Evolutionary conservation across 2,888 invertebrate species (phyloP), one percentile per base, ranked within the genome.

Genomic region (Bhutanitis thaidina): DNA sequence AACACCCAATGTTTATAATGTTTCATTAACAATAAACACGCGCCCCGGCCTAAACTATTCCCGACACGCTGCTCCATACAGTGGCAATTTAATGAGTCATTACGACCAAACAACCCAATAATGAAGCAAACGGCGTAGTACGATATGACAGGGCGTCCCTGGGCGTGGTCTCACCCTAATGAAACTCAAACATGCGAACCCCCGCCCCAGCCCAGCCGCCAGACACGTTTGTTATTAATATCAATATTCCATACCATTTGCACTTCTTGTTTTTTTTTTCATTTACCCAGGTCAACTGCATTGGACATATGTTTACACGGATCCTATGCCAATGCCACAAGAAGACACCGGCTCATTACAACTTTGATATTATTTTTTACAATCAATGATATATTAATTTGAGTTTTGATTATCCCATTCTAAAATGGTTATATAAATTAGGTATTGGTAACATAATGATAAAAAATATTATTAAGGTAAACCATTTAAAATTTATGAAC

Each of bases 181-280:
- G 84, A 82, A 82, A 78, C 69, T 57, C 72, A 80, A 82, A 84
- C 88, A 88, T 83, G 88, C 87, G 58, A 81, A 61, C 74, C 79
- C 53, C 67, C 75, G 62, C 77, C 78, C 75, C 39, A 52, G 54
- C 78, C 75, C 39, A 52, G 54, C 54, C 60, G 58, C 49, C 55
- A 12, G 32, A 34, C 12, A 55, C 51, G 46, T 41, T 47, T 51
- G 58, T 59, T 62, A 60, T 62, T 65, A 62, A 60, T 61, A 65
- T 56, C 56, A 53, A 59, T 57, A 55, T 54, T 57, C 44, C 53
- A 45, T 51, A 39, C 35, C 16, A 40, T 40, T 29, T 3, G 13
- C 14, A 25, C 43, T n/a, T 16, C 12, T 37, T 13, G 27, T 27
- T 39, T 39, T 25, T 13, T 13, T 27, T 39, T 39, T 25, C 1